phyloP scores from a whole-genome alignment of 2,888 invertebrate genomes.

The Drosophila tripunctata region DNA sequence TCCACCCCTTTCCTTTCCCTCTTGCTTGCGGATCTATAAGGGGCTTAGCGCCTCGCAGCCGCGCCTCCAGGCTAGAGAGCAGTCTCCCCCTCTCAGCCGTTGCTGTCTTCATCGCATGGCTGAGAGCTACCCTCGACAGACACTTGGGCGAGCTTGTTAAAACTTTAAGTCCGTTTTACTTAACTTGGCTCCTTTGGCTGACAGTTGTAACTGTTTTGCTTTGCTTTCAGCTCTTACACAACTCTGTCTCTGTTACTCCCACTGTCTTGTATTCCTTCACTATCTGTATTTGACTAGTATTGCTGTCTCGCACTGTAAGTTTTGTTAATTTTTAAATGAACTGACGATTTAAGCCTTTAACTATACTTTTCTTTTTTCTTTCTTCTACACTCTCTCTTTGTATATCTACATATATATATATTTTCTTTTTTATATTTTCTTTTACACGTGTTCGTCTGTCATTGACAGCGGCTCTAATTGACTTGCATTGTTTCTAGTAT shows the following conservation, averaged over 20 bases:
- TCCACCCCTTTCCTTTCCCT: neutral
- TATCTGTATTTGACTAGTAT: neutral
- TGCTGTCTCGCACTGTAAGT: constrained; percentile 14
- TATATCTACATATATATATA: constrained; percentile 26
- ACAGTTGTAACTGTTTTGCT: constrained; percentile 76
- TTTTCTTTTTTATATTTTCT: neutral
- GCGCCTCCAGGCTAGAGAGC: constrained; percentile 22
- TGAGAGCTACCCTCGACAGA: constrained; percentile 39
- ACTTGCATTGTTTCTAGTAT: constrained; percentile 54
- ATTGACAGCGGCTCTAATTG: constrained; percentile 66
- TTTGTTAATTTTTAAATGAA: constrained; percentile 49
- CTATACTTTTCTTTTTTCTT: constrained; percentile 14
- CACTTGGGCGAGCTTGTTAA: constrained; percentile 75
- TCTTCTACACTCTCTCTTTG: neutral
- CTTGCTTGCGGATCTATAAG: constrained; percentile 16
- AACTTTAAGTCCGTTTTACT: constrained; percentile 79
- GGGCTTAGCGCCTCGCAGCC: constrained; percentile 51
- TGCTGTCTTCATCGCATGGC: neutral
- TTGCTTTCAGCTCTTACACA: constrained; percentile 25
- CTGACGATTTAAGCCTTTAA: constrained; percentile 48
- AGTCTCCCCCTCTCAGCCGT: neutral
- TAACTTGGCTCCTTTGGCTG: constrained; percentile 75
- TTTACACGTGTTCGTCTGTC: constrained; percentile 32
- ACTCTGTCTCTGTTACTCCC: neutral
- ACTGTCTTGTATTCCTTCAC: neutral